Base-by-base conservation (phyloP, 1,140 invertebrate genomes). In the Pseudomyrmex concolor region DNA sequence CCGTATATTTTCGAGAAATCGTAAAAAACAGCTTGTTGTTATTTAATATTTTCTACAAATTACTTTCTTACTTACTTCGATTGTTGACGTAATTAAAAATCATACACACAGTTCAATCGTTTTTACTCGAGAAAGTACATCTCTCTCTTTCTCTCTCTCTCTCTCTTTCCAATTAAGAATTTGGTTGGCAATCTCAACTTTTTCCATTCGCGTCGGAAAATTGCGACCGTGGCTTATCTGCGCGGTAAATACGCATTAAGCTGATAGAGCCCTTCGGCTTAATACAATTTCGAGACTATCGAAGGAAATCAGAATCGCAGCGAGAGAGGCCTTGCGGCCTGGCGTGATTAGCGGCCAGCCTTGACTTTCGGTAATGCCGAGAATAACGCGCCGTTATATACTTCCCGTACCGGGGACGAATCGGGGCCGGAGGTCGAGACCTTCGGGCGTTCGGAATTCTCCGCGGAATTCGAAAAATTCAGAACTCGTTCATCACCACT, bases 211-310 rank as follows among this genome's bases (percentile, higher is more conserved):
- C 10, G 25, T 7, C 25, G 45, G n/a, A 71, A 34, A 48, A 71
- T 70, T 77, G 62, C 66, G 5, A 50, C 50, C 15, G 8, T 19
- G 7, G 43, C 67, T 68, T 25, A 34, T 54, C 66, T 45, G 19
- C 22, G 54, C 50, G 70, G 48, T 80, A 71, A 80, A 70, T 80
- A 80, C 66, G 15, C 66, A 57, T 80, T 80, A 71, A 59, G 48
- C 45, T 25, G 34, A 48, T 34, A 34, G 64, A 34, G 34, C 5
- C 34, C 5, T 2, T 15, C 34, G 19, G 3, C 15, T 54, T 59
- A 80, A 71, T 80, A 15, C 55, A 71, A 80, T 80, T 45, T n/a
- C 66, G 19, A 12, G 66, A 80, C 76, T 70, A 70, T 70, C 76
- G 45, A 59, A 19, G 66, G 22, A 70, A 78, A 57, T 57, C 51